A percentile compares a stretch with the other conserved stretches of the same genome.
Evolutionary conservation across 2,113 vertebrate species (phyloP).

Genomic region (Ciconia maguari): DNA sequence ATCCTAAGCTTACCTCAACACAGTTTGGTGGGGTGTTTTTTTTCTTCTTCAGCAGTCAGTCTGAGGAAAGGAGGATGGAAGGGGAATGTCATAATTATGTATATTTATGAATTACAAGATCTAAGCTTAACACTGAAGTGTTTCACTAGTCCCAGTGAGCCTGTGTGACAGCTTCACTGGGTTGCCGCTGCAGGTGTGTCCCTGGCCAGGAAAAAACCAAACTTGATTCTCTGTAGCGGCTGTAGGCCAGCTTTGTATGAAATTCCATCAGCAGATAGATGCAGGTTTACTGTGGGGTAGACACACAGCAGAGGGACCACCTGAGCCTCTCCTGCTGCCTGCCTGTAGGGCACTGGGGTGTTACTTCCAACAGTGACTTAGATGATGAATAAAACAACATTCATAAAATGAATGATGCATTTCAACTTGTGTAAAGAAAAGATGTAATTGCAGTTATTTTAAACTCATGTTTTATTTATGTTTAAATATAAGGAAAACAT

Average conservation of each 20-base stretch:
- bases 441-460: neutral
- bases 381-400: neutral
- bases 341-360: too few relatives aligned
- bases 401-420: neutral
- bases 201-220: neutral
- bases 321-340: neutral
- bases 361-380: neutral
- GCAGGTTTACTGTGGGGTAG: neutral
- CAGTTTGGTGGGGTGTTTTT: accelerated
- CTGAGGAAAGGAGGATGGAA: neutral
- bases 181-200: neutral
- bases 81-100: neutral
- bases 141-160: neutral
- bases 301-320: too few relatives aligned
- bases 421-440: neutral
- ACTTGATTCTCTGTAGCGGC: too few relatives aligned
- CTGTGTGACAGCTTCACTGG: neutral
- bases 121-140: neutral
- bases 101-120: neutral
- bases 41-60: neutral
- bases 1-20: neutral
- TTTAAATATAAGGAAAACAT: neutral
- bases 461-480: neutral
- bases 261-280: neutral
- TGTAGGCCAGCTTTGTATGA: neutral